phyloP scores from a whole-genome alignment of 2,888 invertebrate genomes.

The Nemapogon koenigi region DNA sequence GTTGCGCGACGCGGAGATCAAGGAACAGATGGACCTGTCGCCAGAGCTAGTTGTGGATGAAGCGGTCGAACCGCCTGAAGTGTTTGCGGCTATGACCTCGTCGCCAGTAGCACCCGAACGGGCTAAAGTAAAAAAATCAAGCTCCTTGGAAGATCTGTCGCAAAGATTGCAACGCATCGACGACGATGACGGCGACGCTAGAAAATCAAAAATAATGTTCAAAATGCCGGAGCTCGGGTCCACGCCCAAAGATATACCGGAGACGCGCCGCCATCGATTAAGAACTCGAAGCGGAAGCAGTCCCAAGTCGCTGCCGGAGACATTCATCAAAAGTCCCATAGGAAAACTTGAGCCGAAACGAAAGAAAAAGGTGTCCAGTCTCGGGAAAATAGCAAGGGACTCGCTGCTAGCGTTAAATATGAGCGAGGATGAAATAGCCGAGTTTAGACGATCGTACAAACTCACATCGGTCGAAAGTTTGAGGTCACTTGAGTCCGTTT shows the following conservation, averaged over 20 bases:
- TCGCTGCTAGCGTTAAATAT: conserved; percentile 51
- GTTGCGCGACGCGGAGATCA: conserved; percentile 38
- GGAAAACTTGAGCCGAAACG: conserved; percentile 43
- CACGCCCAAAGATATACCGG: conserved; percentile 48
- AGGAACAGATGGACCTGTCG: conserved; percentile 43
- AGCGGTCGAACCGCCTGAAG: conserved; percentile 30
- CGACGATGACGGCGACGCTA: conserved; percentile 31
- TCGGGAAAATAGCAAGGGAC: conserved; percentile 55
- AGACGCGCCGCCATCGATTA: conserved; percentile 30
- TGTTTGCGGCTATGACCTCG: conserved; percentile 25
- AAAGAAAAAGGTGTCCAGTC: conserved; percentile 46
- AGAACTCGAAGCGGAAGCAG: conserved; percentile 45
- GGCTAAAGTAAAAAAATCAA: conserved; percentile 45
- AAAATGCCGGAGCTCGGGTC: conserved; percentile 40
- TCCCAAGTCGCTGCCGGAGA: conserved; percentile 54
- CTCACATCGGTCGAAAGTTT: conserved; percentile 51
- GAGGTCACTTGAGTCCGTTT: conserved; percentile 49
- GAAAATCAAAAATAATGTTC: conserved; percentile 36
- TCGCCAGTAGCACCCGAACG: conserved; percentile 45
- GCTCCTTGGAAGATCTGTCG: conserved; percentile 44
- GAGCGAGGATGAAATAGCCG: conserved; percentile 54
- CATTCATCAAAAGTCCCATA: conserved; percentile 42
- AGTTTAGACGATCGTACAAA: conserved; percentile 47
- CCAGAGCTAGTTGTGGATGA: conserved; percentile 50
- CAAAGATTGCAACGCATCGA: conserved; percentile 21